Evolutionary conservation across 2,797 vertebrate species (phyloP).

Genomic region (Fistularia commersonii): DNA sequence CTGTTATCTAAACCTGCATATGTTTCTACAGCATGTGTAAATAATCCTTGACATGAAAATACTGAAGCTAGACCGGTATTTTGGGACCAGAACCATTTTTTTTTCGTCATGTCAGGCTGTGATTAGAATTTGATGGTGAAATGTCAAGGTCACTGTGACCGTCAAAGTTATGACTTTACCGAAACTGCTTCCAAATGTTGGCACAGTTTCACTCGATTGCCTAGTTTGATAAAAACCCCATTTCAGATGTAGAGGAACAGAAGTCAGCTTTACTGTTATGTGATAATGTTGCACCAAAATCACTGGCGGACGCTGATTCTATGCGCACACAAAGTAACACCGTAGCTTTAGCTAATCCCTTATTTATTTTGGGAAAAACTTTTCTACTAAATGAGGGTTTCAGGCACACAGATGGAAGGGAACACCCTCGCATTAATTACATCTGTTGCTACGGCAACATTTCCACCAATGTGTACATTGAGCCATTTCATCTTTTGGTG

Average conservation of each 20-base stretch:
- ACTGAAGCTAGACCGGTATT: not conserved
- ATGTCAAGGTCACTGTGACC: not conserved
- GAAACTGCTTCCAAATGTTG: no score
- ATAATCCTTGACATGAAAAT: not conserved
- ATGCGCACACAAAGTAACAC: not conserved
- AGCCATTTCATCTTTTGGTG: slow-evolving; percentile 33
- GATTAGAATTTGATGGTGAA: not conserved
- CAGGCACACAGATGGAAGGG: slow-evolving; percentile 15
- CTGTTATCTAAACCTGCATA: slow-evolving; percentile 3
- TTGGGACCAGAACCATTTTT: not conserved
- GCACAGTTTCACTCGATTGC: no score
- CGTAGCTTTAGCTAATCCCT: not conserved
- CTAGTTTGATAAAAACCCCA: not conserved
- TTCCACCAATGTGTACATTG: slow-evolving; percentile 1
- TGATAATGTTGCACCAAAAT: not conserved
- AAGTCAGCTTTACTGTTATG: not conserved
- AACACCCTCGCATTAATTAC: slow-evolving; percentile 26
- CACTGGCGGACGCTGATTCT: not conserved
- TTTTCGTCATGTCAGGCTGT: no score
- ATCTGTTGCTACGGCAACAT: slow-evolving; percentile 4
- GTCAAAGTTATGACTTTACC: no score
- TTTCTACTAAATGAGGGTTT: slow-evolving; percentile 2
- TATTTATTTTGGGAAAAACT: slow-evolving; percentile 2
- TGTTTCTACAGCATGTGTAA: not conserved
- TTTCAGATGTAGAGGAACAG: not conserved